Percentiles rank a stretch among this genome's conserved stretches.
phyloP scores from a whole-genome alignment of 2,888 invertebrate species.

The Limenitis camilla region DNA sequence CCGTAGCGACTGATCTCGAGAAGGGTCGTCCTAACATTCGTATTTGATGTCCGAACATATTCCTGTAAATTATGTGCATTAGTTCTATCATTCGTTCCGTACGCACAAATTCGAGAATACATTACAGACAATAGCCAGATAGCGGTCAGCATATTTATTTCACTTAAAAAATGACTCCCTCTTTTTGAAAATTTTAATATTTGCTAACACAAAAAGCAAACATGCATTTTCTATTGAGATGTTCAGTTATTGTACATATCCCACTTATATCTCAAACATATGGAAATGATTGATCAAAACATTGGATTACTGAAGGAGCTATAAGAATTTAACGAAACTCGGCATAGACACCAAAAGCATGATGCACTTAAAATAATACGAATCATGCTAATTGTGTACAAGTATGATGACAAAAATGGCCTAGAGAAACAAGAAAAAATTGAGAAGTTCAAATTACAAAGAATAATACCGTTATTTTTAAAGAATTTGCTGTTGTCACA shows the following conservation, averaged over 20 bases:
- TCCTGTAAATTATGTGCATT: constrained; percentile 55
- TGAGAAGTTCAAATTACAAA: constrained; percentile 39
- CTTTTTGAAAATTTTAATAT: constrained; percentile 35
- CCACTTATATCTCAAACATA: neutral
- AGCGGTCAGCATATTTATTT: constrained; percentile 27
- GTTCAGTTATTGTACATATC: constrained; percentile 17
- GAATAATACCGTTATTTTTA: constrained; percentile 48
- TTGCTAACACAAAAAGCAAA: constrained; percentile 67
- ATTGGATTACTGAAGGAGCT: constrained; percentile 11
- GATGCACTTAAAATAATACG: constrained; percentile 55
- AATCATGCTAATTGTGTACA: constrained; percentile 63
- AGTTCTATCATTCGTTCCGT: neutral
- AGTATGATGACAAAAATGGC: constrained; percentile 44
- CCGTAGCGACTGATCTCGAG: constrained; percentile 77
- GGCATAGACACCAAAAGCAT: constrained; percentile 72
- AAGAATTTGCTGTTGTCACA: neutral
- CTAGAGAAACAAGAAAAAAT: constrained; percentile 36
- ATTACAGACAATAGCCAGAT: constrained; percentile 35
- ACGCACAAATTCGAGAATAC: constrained; percentile 28
- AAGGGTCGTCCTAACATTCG: constrained; percentile 79
- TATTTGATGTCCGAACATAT: constrained; percentile 78
- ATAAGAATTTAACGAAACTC: constrained; percentile 22
- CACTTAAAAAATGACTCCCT: constrained; percentile 29
- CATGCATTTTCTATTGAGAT: constrained; percentile 53
- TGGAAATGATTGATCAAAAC: constrained; percentile 3